Evolutionary conservation across 2,888 invertebrate species (phyloP).

Genomic region (Syrista parreyssii): DNA sequence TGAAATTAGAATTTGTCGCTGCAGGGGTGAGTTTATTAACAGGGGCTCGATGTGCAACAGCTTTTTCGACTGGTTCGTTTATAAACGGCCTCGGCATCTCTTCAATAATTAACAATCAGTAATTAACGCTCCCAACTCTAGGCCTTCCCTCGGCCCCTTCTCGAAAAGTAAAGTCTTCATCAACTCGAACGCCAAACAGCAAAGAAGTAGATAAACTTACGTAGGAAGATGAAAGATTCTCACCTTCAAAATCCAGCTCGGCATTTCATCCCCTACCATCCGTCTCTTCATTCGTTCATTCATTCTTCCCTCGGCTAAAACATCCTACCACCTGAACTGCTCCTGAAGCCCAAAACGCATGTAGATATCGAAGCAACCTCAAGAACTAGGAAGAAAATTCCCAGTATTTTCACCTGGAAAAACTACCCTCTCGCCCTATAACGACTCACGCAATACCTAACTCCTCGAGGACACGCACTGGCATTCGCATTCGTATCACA

Average conservation of each 20-base stretch:
- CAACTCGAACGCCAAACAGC: background rate
- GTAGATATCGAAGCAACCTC: no score
- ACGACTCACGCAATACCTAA: conserved; percentile 26
- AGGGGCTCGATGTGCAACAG: conserved; percentile 28
- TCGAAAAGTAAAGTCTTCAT: no score
- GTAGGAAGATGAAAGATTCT: background rate
- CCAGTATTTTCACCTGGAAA: background rate
- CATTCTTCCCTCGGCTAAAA: background rate
- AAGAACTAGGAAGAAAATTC: background rate
- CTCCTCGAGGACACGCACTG: conserved; percentile 23
- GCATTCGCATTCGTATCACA: background rate
- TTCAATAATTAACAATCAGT: conserved; percentile 26
- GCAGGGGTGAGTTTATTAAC: conserved; percentile 34
- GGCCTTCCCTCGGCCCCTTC: no score
- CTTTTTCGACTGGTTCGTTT: conserved; percentile 27
- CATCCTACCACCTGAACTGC: background rate
- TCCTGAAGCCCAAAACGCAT: background rate
- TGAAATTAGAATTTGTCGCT: conserved; percentile 48
- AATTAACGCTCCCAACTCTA: conserved; percentile 22
- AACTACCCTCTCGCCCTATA: background rate
- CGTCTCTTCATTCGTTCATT: background rate
- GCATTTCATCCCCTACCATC: conserved; percentile 16
- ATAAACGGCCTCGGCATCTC: conserved; percentile 24
- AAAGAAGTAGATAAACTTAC: background rate
- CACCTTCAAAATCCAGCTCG: conserved; percentile 1